Evolutionary conservation across 2,797 vertebrate species (phyloP).

Genomic region (Melanotaenia parkinsoni): DNA sequence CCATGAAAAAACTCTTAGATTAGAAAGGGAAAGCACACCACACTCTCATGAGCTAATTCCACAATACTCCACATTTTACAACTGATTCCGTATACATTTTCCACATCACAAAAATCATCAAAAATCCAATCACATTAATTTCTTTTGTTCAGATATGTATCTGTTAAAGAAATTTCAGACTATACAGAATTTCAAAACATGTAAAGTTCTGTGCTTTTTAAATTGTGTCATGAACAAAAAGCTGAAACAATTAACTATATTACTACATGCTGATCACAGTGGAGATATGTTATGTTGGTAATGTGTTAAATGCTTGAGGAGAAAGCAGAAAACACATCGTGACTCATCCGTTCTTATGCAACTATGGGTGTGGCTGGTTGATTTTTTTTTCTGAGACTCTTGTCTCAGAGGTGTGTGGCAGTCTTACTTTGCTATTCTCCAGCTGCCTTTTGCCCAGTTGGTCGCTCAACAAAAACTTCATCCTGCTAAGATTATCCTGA

Average conservation of each 20-base stretch:
- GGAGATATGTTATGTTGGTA: background rate
- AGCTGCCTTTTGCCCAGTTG: slow-evolving; percentile 57
- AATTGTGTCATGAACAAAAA: background rate
- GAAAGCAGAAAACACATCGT: background rate
- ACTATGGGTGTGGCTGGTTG: background rate
- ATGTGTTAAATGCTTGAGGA: background rate
- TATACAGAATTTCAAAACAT: background rate
- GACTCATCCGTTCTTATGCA: background rate
- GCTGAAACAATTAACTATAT: background rate
- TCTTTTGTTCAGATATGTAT: background rate
- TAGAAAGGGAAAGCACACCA: too few relatives aligned
- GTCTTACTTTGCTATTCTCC: slow-evolving; percentile 70
- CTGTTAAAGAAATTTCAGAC: background rate
- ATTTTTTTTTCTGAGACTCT: background rate
- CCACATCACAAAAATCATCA: too few relatives aligned
- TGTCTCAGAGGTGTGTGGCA: background rate
- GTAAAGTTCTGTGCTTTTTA: background rate
- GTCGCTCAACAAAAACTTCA: slow-evolving; percentile 70
- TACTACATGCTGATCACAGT: background rate
- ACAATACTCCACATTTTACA: too few relatives aligned
- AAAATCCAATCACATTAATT: too few relatives aligned
- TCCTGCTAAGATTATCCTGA: slow-evolving; percentile 38
- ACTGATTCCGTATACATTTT: too few relatives aligned
- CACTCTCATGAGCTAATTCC: too few relatives aligned
- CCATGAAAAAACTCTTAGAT: too few relatives aligned